Evolutionary conservation across 2,113 vertebrate genomes (phyloP), one percentile per base, ranked within the genome.

Genomic region (Alosa alosa): DNA sequence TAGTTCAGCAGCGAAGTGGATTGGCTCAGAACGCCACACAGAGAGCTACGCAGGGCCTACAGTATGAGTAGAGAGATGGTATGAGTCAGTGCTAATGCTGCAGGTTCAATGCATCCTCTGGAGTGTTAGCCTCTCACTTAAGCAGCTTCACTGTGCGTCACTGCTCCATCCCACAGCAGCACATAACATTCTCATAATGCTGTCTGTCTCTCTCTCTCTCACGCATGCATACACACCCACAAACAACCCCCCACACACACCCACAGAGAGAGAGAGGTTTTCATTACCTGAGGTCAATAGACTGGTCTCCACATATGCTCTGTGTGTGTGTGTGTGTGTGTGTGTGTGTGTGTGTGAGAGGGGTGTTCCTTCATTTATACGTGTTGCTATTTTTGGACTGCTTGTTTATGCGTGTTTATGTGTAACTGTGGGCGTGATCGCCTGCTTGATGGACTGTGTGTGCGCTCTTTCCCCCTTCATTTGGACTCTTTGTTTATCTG

Each of bases 361-460:
- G 64, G 25, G 64, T 72, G 64, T 72, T 72, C 64, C 64, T 72
- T 13, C n/a, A 72, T 36, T 36, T 36, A 9, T 31, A 31, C n/a
- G 11, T 72, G 64, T 72, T 55, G 52, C 57, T 36, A 72, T 72
- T 36, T 72, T 25, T 72, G 25, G n/a, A 9, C 25, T 13, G 31
- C 25, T 36, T 72, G 64, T 72, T 72, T 72, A 36, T 36, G 25
- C 64, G 31, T 72, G 64, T 72, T 72, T 72, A 72, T 72, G 64
- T 72, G 64, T 13, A 72, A 31, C 64, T 72, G 64, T 72, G 64
- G 64, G 64, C 64, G 64, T 72, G 64, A 72, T 72, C 13, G 64
- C 64, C 25, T 72, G 64, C 64, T 36, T 72, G 25, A 36, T 25
- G 11, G 25, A 72, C 64, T 72, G 64, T 72, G 64, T 31, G 64